Conservation (phyloP, 2,113 vertebrate species). For the Notechis scutatus region DNA sequence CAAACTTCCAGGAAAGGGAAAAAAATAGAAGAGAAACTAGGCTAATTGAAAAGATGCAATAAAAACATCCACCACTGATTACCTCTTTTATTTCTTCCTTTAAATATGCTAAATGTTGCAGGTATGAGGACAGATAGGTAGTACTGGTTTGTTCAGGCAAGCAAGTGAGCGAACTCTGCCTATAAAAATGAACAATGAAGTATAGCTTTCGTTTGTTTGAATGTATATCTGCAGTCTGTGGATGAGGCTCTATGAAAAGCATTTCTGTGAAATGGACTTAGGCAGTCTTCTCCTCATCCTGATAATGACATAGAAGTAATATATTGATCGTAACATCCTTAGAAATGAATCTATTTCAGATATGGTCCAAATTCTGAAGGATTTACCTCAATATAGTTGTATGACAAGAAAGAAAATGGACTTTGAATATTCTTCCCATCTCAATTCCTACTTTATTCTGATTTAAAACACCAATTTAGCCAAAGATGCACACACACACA, state of each 20-base stretch:
- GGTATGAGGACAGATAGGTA: not conserved
- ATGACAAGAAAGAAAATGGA: not conserved
- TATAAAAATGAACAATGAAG: not conserved
- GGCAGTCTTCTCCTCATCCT: not conserved
- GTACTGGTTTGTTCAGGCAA: not conserved
- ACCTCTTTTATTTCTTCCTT: not conserved
- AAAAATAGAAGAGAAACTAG: not conserved
- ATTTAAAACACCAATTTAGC: not conserved
- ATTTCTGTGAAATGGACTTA: not conserved
- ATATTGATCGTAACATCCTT: not conserved
- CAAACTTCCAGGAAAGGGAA: not conserved
- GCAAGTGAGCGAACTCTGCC: not conserved
- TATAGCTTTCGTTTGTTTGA: not conserved
- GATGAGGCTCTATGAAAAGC: not conserved
- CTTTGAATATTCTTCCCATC: not conserved
- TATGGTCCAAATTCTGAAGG: not conserved
- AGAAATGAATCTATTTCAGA: not conserved
- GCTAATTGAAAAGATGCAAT: not conserved
- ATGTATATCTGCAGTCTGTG: not conserved
- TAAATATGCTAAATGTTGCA: not conserved
- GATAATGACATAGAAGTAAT: not conserved
- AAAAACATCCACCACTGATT: not conserved
- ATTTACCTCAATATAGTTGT: not conserved
- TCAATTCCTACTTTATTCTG: not conserved
- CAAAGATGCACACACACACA: not conserved